Conservation (phyloP, 2,888 invertebrate species). For the Bellardia pandia region DNA sequence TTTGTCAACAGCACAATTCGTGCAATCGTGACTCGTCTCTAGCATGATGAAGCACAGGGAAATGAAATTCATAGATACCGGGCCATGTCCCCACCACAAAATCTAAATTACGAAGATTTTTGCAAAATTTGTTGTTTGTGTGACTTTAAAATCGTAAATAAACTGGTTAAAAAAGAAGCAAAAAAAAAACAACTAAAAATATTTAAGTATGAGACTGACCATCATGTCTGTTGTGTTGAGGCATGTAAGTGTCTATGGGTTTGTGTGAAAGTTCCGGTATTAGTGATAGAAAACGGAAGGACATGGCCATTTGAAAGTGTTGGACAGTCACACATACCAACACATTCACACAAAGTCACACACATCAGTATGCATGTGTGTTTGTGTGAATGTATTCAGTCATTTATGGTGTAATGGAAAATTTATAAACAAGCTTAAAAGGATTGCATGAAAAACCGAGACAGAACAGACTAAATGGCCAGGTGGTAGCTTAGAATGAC, state of each 20-base stretch:
- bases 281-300: slow-evolving; percentile 69
- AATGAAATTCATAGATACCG: slow-evolving; percentile 33
- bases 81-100: slow-evolving; percentile 36
- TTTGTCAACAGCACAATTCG: slow-evolving; percentile 48
- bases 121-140: slow-evolving; percentile 52
- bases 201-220: slow-evolving; percentile 13
- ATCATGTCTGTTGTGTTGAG: slow-evolving; percentile 34
- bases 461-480: slow-evolving; percentile 70
- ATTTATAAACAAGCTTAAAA: slow-evolving; percentile 73
- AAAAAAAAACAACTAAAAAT: neutral
- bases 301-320: slow-evolving; percentile 71
- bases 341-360: neutral
- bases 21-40: slow-evolving; percentile 3
- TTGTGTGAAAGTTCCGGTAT: slow-evolving; percentile 21
- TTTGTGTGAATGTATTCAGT: neutral
- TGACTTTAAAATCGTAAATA: slow-evolving; percentile 71
- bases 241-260: neutral
- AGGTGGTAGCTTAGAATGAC: slow-evolving; percentile 71
- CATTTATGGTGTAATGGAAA: slow-evolving; percentile 63
- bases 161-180: slow-evolving; percentile 63
- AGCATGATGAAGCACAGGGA: slow-evolving; percentile 13
- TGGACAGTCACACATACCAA: slow-evolving; percentile 48
- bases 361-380: neutral
- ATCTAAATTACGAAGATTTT: slow-evolving; percentile 61
- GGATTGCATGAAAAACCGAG: slow-evolving; percentile 68